Conservation (phyloP, 2,888 invertebrate species). For the Eupithecia exiguata region DNA sequence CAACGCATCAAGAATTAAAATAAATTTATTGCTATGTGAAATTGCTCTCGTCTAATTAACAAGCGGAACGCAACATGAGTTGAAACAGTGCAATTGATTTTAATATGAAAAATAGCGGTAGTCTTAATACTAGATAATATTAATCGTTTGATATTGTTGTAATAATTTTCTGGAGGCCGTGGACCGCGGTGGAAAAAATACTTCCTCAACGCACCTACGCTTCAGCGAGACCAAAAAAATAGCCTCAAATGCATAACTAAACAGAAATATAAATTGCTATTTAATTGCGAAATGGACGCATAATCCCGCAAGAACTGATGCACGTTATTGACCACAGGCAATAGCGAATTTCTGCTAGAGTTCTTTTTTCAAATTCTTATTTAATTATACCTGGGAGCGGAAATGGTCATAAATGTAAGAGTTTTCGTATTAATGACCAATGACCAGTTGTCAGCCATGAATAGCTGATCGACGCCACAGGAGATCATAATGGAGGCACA, state of each 20-base stretch:
- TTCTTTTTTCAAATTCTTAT: slow-evolving; percentile 2
- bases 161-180: slow-evolving; percentile 16
- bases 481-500: background rate
- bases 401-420: slow-evolving; percentile 21
- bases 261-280: slow-evolving; percentile 38
- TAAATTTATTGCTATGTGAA: slow-evolving; percentile 22
- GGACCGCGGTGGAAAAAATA: slow-evolving; percentile 10
- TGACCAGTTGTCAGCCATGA: slow-evolving; percentile 12
- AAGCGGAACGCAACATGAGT: slow-evolving; percentile 35
- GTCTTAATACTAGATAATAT: slow-evolving; percentile 16
- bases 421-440: slow-evolving; percentile 9
- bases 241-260: slow-evolving; percentile 28
- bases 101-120: slow-evolving; percentile 24
- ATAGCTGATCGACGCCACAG: slow-evolving; percentile 16
- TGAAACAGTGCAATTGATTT: slow-evolving; percentile 28
- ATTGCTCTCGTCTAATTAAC: slow-evolving; percentile 29
- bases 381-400: slow-evolving; percentile 15
- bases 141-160: slow-evolving; percentile 15
- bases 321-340: slow-evolving; percentile 15
- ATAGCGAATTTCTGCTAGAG: slow-evolving; percentile 6
- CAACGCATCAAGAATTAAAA: slow-evolving; percentile 24
- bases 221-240: slow-evolving; percentile 29
- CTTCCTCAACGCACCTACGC: slow-evolving; percentile 29
- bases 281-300: slow-evolving; percentile 31
- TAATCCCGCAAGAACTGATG: slow-evolving; percentile 18